A percentile compares a stretch with the other conserved stretches of the same genome.
Evolutionary conservation across 2,113 vertebrate species (phyloP).

Genomic region (Isurus oxyrinchus): DNA sequence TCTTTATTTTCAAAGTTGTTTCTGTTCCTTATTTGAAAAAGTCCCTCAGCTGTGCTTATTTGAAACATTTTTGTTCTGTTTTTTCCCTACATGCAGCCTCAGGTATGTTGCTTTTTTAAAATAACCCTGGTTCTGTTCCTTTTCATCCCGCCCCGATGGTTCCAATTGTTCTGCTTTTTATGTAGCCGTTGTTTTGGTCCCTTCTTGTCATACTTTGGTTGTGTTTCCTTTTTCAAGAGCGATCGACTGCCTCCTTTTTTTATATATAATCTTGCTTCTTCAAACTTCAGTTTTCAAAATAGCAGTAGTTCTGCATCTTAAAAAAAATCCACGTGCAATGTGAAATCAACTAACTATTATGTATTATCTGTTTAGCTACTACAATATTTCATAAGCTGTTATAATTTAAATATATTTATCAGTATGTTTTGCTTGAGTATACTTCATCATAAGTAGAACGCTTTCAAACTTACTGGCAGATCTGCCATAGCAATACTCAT

Average conservation of each 20-base stretch:
- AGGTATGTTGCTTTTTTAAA: background rate
- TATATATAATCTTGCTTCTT: background rate
- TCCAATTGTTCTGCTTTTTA: background rate
- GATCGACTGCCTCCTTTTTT: background rate
- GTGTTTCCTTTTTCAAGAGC: background rate
- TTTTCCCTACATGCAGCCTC: background rate
- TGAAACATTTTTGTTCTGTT: background rate
- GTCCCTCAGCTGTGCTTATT: background rate
- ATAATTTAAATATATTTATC: background rate
- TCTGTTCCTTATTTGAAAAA: background rate
- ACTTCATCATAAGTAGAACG: background rate
- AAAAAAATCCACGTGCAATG: background rate
- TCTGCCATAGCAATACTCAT: background rate
- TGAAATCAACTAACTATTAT: background rate
- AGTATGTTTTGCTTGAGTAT: background rate
- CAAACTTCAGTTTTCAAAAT: background rate
- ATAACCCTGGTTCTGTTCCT: background rate
- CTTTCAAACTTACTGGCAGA: background rate
- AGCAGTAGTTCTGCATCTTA: background rate
- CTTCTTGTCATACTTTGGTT: background rate
- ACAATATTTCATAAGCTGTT: background rate
- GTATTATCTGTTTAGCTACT: background rate
- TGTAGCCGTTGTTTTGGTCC: background rate
- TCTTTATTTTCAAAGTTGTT: background rate
- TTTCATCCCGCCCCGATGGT: background rate